Percentiles rank a stretch among this genome's conserved stretches.
Conservation (phyloP, 2,888 invertebrate genomes). For the Drosophila recens region DNA sequence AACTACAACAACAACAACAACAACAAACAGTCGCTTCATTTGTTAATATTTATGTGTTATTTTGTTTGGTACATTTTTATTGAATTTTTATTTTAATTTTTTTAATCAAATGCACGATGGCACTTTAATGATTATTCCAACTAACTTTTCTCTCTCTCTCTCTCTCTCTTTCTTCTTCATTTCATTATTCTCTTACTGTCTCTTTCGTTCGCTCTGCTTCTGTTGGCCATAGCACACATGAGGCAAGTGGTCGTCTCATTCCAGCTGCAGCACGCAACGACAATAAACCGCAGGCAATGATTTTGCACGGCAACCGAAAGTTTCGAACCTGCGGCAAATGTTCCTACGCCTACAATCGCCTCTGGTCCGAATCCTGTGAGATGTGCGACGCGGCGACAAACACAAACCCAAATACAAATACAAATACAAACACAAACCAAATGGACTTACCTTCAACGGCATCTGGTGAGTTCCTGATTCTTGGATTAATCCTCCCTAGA, state of each 20-base stretch:
- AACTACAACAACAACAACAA: background rate
- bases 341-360: conserved; percentile 94
- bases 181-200: background rate
- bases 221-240: conserved; percentile 16
- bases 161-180: background rate
- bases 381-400: conserved; percentile 88
- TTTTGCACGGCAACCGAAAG: conserved; percentile 83
- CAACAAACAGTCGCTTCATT: conserved; percentile 7
- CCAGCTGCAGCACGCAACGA: conserved; percentile 71
- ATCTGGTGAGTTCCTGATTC: conserved; percentile 30
- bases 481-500: too few relatives aligned
- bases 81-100: background rate
- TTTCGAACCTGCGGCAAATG: conserved; percentile 96
- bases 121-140: background rate
- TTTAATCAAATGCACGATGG: conserved; percentile 14
- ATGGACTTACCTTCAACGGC: conserved; percentile 31
- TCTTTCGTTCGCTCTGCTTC: conserved; percentile 10
- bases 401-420: background rate
- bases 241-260: conserved; percentile 49
- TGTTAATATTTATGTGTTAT: conserved; percentile 17
- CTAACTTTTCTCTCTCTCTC: background rate
- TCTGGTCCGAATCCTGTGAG: conserved; percentile 92
- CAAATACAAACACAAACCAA: conserved; percentile 13
- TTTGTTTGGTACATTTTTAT: background rate
- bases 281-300: conserved; percentile 77